Conservation (phyloP, 2,113 vertebrate genomes). For the Eubucco bourcierii region DNA sequence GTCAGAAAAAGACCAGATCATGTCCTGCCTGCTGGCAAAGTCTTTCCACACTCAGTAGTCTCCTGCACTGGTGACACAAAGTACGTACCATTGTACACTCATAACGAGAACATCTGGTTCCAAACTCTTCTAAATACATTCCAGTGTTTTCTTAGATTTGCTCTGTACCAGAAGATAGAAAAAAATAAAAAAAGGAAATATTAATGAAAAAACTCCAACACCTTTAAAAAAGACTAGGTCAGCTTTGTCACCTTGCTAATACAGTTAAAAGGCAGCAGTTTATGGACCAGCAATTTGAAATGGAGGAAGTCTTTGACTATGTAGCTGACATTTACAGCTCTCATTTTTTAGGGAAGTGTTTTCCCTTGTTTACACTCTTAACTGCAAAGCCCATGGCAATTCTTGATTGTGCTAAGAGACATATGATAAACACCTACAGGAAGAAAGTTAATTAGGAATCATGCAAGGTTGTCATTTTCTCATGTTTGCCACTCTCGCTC, state of each 20-base stretch:
- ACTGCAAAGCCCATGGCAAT: neutral
- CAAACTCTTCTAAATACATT: neutral
- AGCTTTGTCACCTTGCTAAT: neutral
- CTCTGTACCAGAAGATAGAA: neutral
- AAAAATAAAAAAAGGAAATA: neutral
- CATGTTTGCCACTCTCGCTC: neutral
- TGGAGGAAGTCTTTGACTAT: neutral
- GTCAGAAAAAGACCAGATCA: too few relatives aligned
- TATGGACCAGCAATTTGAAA: neutral
- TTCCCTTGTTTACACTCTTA: too few relatives aligned
- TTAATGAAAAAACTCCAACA: too few relatives aligned
- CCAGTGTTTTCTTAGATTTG: neutral
- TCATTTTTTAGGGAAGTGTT: too few relatives aligned
- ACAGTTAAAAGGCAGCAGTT: neutral
- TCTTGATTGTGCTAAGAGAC: neutral
- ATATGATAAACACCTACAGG: rapidly evolving
- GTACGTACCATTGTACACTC: rapidly evolving
- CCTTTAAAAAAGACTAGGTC: neutral
- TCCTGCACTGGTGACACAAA: neutral
- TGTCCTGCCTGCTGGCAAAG: rapidly evolving
- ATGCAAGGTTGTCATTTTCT: neutral
- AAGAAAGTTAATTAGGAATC: neutral
- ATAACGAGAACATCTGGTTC: neutral
- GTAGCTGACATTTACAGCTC: neutral
- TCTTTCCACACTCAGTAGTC: neutral